Evolutionary conservation across 2,113 vertebrate species (phyloP), one percentile per base, ranked within the genome.

Genomic region (Cinclus mexicanus): DNA sequence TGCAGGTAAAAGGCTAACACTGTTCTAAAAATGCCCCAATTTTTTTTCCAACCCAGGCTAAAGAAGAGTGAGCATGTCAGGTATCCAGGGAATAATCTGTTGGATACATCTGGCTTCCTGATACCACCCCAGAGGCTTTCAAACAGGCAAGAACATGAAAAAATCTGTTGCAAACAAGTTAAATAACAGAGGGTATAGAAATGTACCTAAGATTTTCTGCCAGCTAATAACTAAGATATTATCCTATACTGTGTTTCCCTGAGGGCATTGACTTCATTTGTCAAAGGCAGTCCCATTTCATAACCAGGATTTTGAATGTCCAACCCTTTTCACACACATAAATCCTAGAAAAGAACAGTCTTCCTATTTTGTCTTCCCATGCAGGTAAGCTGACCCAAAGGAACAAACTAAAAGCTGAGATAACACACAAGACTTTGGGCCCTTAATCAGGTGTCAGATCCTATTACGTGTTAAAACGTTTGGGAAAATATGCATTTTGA

Each of bases 91-190:
- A 89, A 85, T 28, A 86, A 87, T 55, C 78, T 95, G n/a, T 46
- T 83, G 91, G 42, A 28, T 47, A 88, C 82, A 74, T 93, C 33
- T 86, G 35, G 29, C 42, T 85, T 93, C 52, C 93, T 59, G 55
- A 77, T 87, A 91, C 59, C 67, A 90, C 59, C 52, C 26, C 21
- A 83, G 78, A 80, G 53, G 15, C 39, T 69, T 94, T 77, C 26
- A 77, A 91, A 74, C 87, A 93, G 50, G 84, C 33, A 76, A 70
- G 42, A 74, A 95, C 89, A 90, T 1, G 67, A 95, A 90, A 52
- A 52, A 52, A 26, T 28, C 50, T 52, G 50, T 28, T 52, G 28
- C 26, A 17, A 9, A 52, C 15, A 17, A 52, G 71, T 28, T 80
- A 65, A 87, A 72, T 29, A 91, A 53, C n/a, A 89, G 60, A 69